Conservation (phyloP, 2,113 vertebrate species). For the Cairina moschata region DNA sequence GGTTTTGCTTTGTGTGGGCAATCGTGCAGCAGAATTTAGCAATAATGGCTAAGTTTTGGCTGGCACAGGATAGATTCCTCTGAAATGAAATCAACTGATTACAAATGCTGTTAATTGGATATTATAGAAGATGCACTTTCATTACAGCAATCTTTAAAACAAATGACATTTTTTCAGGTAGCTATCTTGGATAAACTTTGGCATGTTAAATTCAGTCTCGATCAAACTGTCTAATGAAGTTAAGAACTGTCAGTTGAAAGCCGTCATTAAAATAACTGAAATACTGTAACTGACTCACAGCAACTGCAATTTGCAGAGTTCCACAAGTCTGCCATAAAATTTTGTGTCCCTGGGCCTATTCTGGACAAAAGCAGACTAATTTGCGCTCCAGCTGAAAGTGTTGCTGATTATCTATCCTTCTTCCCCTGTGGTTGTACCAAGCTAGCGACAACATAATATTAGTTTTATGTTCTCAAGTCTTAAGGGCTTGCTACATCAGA, state of each 20-base stretch:
- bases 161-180: not conserved
- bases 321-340: not conserved
- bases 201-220: not conserved
- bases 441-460: not conserved
- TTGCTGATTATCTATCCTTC: not conserved
- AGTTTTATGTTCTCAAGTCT: not conserved
- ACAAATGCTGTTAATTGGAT: not conserved
- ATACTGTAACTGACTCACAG: not conserved
- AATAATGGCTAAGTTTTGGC: not conserved
- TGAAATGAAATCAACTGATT: constrained; percentile 26
- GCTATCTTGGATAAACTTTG: not conserved
- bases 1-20: constrained; percentile 26
- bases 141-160: not conserved
- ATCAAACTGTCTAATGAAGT: not conserved
- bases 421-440: not conserved
- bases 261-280: not conserved
- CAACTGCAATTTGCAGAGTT: not conserved
- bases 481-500: not conserved
- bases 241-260: not conserved
- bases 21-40: constrained; percentile 7
- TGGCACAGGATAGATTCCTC: not conserved
- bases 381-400: not conserved
- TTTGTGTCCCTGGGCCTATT: not conserved
- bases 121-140: not conserved
- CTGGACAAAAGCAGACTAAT: too few species aligned